Percentiles rank a stretch among this genome's conserved stretches.
Evolutionary conservation across 2,888 invertebrate species (phyloP).

Genomic region (Suillia variegata): DNA sequence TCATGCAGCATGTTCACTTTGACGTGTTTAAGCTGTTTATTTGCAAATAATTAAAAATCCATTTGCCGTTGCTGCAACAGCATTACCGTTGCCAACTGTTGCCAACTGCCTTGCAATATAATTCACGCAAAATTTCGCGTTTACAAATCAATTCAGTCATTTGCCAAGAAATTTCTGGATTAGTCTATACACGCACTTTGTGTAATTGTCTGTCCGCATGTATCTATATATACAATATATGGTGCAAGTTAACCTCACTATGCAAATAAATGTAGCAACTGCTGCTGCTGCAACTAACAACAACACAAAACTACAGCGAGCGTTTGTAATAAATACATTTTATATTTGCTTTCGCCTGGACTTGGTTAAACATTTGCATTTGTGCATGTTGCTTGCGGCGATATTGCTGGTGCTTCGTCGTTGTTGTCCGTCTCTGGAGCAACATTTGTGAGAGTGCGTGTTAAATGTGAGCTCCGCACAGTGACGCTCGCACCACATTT

Average conservation of each 20-base stretch:
- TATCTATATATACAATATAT: background rate
- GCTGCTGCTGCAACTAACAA: background rate
- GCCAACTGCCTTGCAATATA: background rate
- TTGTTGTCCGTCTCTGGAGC: background rate
- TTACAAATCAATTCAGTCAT: background rate
- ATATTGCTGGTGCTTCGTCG: background rate
- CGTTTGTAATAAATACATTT: background rate
- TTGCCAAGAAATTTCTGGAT: slow-evolving; percentile 1
- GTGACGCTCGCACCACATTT: background rate
- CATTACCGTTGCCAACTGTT: background rate
- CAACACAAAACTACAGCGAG: background rate
- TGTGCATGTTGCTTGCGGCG: background rate
- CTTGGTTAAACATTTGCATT: background rate
- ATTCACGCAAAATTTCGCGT: background rate
- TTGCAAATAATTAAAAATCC: slow-evolving; percentile 41
- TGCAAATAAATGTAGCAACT: background rate
- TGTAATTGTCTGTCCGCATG: background rate
- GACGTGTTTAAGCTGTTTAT: slow-evolving; percentile 31
- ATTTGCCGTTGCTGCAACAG: slow-evolving; percentile 14
- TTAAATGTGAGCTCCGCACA: slow-evolving; percentile 19
- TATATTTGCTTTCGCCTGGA: background rate
- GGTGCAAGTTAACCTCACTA: background rate
- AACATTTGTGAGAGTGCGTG: slow-evolving; percentile 22
- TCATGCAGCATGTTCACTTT: slow-evolving; percentile 21
- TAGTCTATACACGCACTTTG: background rate